Evolutionary conservation across 35 echinoderm and acorn worm genomes (phyloP).

Genomic region (Apostichopus parvimensis): DNA sequence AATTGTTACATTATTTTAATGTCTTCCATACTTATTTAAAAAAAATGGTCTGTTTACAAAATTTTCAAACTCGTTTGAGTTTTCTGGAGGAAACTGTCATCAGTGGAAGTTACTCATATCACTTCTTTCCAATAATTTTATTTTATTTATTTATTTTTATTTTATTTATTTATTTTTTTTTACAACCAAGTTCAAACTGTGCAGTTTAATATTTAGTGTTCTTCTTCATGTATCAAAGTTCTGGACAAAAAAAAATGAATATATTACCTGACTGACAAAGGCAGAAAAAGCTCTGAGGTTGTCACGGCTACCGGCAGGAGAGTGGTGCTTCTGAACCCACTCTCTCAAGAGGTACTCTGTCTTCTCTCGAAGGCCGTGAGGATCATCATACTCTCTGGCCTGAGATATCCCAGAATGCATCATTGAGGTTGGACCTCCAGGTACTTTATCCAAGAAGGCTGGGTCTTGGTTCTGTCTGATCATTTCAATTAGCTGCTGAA

Average conservation of each 20-base stretch:
- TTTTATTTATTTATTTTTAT: too few species aligned
- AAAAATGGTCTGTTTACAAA: too few species aligned
- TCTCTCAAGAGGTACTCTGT: conserved; percentile 97
- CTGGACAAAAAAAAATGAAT: background rate
- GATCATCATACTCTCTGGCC: conserved; percentile 98
- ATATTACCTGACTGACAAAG: conserved; percentile 92
- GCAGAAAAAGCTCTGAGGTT: conserved; percentile 96
- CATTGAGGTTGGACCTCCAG: conserved; percentile 98
- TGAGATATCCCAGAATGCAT: conserved; percentile 99
- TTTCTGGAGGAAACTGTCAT: too few species aligned
- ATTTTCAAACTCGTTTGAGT: too few species aligned
- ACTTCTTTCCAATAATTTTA: too few species aligned
- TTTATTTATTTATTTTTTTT: too few species aligned
- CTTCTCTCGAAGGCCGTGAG: conserved; percentile 94
- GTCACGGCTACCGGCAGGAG: conserved; percentile 89
- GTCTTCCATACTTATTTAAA: too few species aligned
- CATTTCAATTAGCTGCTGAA: conserved; percentile 87
- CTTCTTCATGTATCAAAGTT: too few species aligned
- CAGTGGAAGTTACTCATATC: too few species aligned
- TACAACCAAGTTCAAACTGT: too few species aligned
- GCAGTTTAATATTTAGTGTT: too few species aligned
- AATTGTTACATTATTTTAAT: too few species aligned
- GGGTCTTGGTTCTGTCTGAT: conserved; percentile 96
- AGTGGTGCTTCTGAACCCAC: conserved; percentile 99
- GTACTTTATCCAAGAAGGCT: conserved; percentile 95